Evolutionary conservation across 2,888 invertebrate genomes (phyloP), one percentile per base, ranked within the genome.

Genomic region (Xestia sexstrigata): DNA sequence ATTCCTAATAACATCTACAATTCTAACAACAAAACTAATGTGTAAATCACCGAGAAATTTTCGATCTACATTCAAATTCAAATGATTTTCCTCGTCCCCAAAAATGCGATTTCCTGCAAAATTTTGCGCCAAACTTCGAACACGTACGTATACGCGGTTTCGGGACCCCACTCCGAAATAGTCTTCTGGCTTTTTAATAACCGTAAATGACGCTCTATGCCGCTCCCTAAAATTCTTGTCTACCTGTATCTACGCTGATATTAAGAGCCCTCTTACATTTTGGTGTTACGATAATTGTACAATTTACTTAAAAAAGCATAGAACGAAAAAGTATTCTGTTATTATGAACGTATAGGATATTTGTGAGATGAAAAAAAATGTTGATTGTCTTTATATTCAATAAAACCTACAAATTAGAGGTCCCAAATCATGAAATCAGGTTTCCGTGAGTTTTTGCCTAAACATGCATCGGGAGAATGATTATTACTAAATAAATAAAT

Each of bases 171-270:
- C 86, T 84, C 88, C 88, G 82, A 90, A 91, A 92, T 92, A 91
- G 89, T 91, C 90, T 85, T 87, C 85, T 77, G 83, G 88, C 87
- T 90, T 92, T 93, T 93, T 93, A 93, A 93, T 93, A 92, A 93
- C 90, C 90, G 91, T 89, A 89, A 91, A 93, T 90, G 90, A 89
- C 85, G 86, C 87, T 79, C 84, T 85, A 79, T 84, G 84, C 67
- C 55, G 49, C 75, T 68, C 68, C 74, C 79, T 72, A 74, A 82
- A 87, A 84, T 82, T 74, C 65, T 67, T 47, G 39, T 69, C n/a
- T 71, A 67, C 78, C 65, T 74, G 69, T 79, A 42, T 58, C 55
- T 79, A 39, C 72, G 11, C 15, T 60, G 74, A 68, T 71, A 30
- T 74, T 52, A 60, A 52, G 39, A 35, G 35, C 35, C 35, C 35